phyloP scores from a whole-genome alignment of 2,113 vertebrate species.

The Datnioides undecimradiatus region DNA sequence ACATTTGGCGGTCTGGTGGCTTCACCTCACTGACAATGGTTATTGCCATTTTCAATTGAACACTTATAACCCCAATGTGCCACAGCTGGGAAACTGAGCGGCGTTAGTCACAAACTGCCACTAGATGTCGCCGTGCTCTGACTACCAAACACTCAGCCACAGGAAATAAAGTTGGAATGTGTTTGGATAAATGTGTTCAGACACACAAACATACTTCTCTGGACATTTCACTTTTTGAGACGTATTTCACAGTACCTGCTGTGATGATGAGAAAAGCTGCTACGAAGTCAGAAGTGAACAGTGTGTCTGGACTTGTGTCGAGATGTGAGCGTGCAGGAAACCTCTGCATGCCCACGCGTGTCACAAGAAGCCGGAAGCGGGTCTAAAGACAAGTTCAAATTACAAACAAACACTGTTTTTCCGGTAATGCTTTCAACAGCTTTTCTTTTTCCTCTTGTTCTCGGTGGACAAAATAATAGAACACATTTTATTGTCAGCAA shows the following conservation, averaged over 20 bases:
- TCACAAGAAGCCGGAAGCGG: slow-evolving; percentile 35
- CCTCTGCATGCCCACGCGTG: slow-evolving; percentile 18
- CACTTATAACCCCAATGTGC: too few species aligned
- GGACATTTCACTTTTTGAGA: background rate
- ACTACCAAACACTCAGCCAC: too few species aligned
- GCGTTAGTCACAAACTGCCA: background rate
- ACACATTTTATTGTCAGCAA: background rate
- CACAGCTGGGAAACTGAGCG: background rate
- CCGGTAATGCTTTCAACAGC: slow-evolving; percentile 19
- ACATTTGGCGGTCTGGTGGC: too few species aligned
- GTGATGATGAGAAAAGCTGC: too few species aligned
- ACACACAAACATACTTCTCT: background rate
- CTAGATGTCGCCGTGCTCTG: slow-evolving; percentile 42
- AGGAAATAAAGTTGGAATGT: too few species aligned
- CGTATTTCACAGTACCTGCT: background rate
- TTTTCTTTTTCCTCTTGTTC: background rate
- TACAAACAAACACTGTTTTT: slow-evolving; percentile 1
- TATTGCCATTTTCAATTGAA: too few species aligned
- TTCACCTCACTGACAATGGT: too few species aligned
- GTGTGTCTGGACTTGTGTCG: too few species aligned
- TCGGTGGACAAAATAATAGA: background rate
- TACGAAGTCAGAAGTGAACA: background rate
- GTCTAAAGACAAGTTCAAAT: background rate
- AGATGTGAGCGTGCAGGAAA: background rate
- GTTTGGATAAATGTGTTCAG: too few species aligned